Evolutionary conservation across 1,140 invertebrate species (phyloP).

Genomic region (Hyles euphorbiae): DNA sequence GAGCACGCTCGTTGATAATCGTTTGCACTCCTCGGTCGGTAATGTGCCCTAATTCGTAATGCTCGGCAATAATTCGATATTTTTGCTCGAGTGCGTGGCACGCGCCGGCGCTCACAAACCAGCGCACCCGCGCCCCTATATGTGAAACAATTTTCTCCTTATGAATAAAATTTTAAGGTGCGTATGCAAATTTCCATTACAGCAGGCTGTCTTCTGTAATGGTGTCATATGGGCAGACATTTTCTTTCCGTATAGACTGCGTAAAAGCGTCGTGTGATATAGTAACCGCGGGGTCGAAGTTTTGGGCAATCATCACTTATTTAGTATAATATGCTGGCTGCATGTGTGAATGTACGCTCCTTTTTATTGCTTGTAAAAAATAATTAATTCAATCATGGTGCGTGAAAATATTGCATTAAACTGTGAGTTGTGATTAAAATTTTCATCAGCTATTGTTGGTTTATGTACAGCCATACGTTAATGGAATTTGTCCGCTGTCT

Average conservation of each 20-base stretch:
- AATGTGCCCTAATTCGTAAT: slow-evolving; percentile 44
- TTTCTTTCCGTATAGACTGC: slow-evolving; percentile 52
- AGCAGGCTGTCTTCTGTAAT: slow-evolving; percentile 47
- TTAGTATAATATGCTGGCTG: background rate
- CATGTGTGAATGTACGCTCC: background rate
- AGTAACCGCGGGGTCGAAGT: slow-evolving; percentile 2
- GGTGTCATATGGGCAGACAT: slow-evolving; percentile 54
- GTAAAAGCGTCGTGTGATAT: slow-evolving; percentile 34
- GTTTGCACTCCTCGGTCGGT: slow-evolving; percentile 22
- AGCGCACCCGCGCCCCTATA: slow-evolving; percentile 18
- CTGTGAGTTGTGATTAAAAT: too few relatives aligned
- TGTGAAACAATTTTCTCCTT: slow-evolving; percentile 70
- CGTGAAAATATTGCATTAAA: too few relatives aligned
- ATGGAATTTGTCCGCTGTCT: slow-evolving; percentile 11
- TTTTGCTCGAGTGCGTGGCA: slow-evolving; percentile 40
- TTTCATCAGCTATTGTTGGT: too few relatives aligned
- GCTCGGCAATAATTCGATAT: slow-evolving; percentile 59
- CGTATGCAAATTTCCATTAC: slow-evolving; percentile 66
- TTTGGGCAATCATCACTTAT: slow-evolving; percentile 2
- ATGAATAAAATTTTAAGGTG: slow-evolving; percentile 73
- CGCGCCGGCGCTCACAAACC: slow-evolving; percentile 13
- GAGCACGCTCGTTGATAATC: slow-evolving; percentile 12
- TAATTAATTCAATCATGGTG: background rate
- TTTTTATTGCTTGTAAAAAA: slow-evolving; percentile 3
- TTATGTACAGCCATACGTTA: too few relatives aligned